Conservation (phyloP, 2,888 invertebrate genomes). For the Dryadula phaetusa region DNA sequence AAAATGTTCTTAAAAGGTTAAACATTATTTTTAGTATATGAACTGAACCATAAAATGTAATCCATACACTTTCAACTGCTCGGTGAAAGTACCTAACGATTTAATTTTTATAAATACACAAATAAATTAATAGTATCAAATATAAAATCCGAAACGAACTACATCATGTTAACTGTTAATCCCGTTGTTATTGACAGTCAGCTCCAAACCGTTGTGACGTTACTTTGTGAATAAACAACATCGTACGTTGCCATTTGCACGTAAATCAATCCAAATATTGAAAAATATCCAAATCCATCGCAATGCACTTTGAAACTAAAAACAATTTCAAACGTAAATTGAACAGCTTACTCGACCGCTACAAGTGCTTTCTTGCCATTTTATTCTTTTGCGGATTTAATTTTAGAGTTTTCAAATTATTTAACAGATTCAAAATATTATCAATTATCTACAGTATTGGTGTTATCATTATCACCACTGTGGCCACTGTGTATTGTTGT, state of each 20-base stretch:
- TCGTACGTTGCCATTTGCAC: slow-evolving; percentile 35
- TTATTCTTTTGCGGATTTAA: slow-evolving; percentile 68
- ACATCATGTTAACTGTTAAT: slow-evolving; percentile 50
- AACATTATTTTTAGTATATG: no score
- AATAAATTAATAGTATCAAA: slow-evolving; percentile 47
- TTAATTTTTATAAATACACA: not conserved
- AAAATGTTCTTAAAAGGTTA: no score
- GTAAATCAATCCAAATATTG: slow-evolving; percentile 46
- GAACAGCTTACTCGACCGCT: slow-evolving; percentile 45
- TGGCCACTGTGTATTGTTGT: slow-evolving; percentile 58
- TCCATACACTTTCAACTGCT: no score
- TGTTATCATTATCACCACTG: slow-evolving; percentile 53
- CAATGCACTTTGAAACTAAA: slow-evolving; percentile 34
- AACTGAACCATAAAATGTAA: no score
- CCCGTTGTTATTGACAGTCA: slow-evolving; percentile 58
- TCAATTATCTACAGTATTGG: slow-evolving; percentile 57
- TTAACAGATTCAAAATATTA: slow-evolving; percentile 46
- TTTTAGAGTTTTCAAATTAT: slow-evolving; percentile 58
- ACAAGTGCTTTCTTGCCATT: slow-evolving; percentile 56
- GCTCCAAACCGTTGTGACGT: slow-evolving; percentile 56
- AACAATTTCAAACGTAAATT: slow-evolving; percentile 29
- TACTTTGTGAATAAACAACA: slow-evolving; percentile 52
- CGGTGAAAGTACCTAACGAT: no score
- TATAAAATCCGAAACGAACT: slow-evolving; percentile 45
- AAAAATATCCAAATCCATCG: slow-evolving; percentile 32